Evolutionary conservation across 2,797 vertebrate genomes (phyloP).

Genomic region (Urophycis tenuis): DNA sequence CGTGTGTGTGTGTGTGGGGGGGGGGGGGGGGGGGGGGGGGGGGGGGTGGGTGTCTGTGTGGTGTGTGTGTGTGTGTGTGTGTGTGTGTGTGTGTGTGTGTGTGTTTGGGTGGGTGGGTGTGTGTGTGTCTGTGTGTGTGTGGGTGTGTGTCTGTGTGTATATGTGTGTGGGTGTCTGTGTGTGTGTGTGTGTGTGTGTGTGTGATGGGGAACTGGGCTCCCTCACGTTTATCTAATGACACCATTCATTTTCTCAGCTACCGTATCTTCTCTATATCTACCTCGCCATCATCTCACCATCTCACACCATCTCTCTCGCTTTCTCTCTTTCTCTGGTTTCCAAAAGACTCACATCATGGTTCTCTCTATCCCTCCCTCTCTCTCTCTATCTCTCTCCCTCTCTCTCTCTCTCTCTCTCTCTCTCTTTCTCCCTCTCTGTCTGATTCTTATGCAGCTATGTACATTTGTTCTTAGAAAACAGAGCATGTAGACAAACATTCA

Average conservation of each 20-base stretch:
- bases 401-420: no score
- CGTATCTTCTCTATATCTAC: not conserved
- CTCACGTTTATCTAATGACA: not conserved
- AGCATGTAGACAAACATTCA: no score
- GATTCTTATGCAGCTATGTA: no score
- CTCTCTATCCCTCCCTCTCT: no score
- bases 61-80: not conserved
- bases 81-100: not conserved
- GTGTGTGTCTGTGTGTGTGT: not conserved
- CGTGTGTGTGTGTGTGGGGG: not conserved
- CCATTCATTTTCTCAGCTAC: not conserved
- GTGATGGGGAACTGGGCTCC: not conserved
- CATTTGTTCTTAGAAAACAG: no score
- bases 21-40: not conserved
- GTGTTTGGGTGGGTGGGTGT: not conserved
- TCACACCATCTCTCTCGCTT: no score
- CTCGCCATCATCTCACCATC: no score
- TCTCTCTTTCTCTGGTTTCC: no score
- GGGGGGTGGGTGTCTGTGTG: not conserved
- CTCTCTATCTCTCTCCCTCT: no score
- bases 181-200: not conserved
- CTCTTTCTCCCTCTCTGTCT: no score
- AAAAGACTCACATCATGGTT: no score
- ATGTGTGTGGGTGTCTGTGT: not conserved
- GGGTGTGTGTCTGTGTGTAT: not conserved